Percentiles rank a stretch among this genome's conserved stretches.
Evolutionary conservation across 2,888 invertebrate genomes (phyloP).

Genomic region (Apeira syringaria): DNA sequence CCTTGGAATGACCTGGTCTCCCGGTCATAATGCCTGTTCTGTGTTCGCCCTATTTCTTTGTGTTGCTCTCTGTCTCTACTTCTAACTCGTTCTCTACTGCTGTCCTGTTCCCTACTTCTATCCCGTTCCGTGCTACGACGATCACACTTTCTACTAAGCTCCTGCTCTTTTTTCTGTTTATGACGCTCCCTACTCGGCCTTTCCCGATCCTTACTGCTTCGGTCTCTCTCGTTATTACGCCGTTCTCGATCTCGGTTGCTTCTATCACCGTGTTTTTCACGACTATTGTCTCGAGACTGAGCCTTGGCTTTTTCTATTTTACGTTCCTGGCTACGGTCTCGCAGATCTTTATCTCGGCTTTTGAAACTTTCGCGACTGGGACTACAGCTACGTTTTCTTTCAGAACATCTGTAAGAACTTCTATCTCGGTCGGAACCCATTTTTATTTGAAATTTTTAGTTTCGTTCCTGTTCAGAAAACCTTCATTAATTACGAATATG

Average conservation of each 20-base stretch:
- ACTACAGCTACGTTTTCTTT: conserved; percentile 42
- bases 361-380: conserved; percentile 38
- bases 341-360: conserved; percentile 29
- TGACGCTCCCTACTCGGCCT: conserved; percentile 3
- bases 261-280: conserved; percentile 15
- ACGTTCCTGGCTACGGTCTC: conserved; percentile 30
- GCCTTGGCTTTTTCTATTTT: conserved; percentile 12
- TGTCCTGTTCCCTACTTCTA: conserved; percentile 17
- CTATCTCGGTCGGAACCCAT: conserved; percentile 39
- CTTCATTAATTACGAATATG: no score
- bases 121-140: background rate
- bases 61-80: conserved; percentile 19
- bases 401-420: conserved; percentile 37
- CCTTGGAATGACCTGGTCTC: conserved; percentile 44
- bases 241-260: conserved; percentile 28
- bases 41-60: conserved; percentile 14
- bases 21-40: conserved; percentile 38
- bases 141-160: conserved; percentile 5
- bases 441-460: background rate
- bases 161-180: conserved; percentile 1
- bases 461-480: no score
- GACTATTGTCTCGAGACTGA: conserved; percentile 4
- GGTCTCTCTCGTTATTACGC: conserved; percentile 24
- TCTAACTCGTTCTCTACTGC: conserved; percentile 24
- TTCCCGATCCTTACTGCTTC: conserved; percentile 14